Percentiles rank a stretch among this genome's conserved stretches.
phyloP scores from a whole-genome alignment of 1,140 invertebrate species.

The Potamilus streckersoni region DNA sequence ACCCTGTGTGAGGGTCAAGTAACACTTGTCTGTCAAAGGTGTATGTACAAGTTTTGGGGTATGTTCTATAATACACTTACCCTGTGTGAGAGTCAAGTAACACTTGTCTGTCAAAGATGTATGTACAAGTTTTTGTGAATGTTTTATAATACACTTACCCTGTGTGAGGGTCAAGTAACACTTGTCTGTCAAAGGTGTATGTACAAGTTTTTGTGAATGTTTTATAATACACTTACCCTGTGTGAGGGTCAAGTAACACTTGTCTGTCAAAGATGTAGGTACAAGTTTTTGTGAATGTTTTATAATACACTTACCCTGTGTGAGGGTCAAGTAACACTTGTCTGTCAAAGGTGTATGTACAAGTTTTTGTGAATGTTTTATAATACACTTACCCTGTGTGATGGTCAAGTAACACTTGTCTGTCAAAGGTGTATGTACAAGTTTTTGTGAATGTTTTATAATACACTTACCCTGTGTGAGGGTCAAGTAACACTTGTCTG shows the following conservation, averaged over 20 bases:
- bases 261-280: slow-evolving; percentile 92
- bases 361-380: slow-evolving; percentile 84
- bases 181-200: slow-evolving; percentile 93
- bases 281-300: slow-evolving; percentile 91
- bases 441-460: slow-evolving; percentile 70
- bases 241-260: slow-evolving; percentile 94
- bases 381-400: slow-evolving; percentile 77
- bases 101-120: slow-evolving; percentile 95
- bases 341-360: slow-evolving; percentile 95
- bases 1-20: slow-evolving; percentile 91
- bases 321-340: slow-evolving; percentile 94
- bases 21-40: slow-evolving; percentile 94
- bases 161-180: slow-evolving; percentile 96
- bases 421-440: slow-evolving; percentile 93
- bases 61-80: slow-evolving; percentile 36
- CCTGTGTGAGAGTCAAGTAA: slow-evolving; percentile 94
- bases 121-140: slow-evolving; percentile 89
- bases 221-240: slow-evolving; percentile 74
- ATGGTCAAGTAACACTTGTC: slow-evolving; percentile 96
- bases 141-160: slow-evolving; percentile 65
- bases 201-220: slow-evolving; percentile 89
- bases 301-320: slow-evolving; percentile 75
- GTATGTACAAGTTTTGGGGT: slow-evolving; percentile 94
- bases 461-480: slow-evolving; percentile 80
- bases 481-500: slow-evolving; percentile 96